Conservation (phyloP, 2,113 vertebrate species). For the Tretioscincus oriximinensis region DNA sequence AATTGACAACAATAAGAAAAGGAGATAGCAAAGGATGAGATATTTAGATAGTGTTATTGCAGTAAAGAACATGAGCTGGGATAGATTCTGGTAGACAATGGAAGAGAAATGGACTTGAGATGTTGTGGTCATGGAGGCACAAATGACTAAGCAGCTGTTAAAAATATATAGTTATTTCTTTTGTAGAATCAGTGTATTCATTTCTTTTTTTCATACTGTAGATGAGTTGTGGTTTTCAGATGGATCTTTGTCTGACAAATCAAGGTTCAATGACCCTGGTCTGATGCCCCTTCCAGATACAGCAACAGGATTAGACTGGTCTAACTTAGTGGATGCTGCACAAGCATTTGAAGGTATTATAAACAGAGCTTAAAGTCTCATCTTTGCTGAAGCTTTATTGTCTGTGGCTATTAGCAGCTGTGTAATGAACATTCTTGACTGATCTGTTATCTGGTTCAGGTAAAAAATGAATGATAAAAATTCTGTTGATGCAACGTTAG, state of each 20-base stretch:
- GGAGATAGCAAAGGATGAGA: too few relatives aligned
- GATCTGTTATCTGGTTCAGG: background rate
- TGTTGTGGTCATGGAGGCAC: too few relatives aligned
- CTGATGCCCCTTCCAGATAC: constrained; percentile 96
- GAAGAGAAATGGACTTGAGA: too few relatives aligned
- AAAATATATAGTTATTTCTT: too few relatives aligned
- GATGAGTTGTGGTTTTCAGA: constrained; percentile 98
- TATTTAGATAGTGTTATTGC: too few relatives aligned
- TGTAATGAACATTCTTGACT: background rate
- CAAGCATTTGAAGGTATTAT: constrained; percentile 94
- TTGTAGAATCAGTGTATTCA: too few relatives aligned
- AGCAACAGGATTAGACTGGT: constrained; percentile 91
- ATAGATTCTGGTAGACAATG: too few relatives aligned
- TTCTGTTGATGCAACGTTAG: too few relatives aligned
- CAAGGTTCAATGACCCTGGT: constrained; percentile 91
- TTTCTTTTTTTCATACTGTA: constrained; percentile 68
- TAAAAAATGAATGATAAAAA: background rate
- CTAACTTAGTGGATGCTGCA: constrained; percentile 93
- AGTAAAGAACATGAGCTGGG: too few relatives aligned
- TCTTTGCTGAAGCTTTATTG: background rate
- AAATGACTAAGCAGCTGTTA: too few relatives aligned
- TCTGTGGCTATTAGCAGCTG: background rate
- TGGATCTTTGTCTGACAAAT: constrained; percentile 92
- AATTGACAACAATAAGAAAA: too few relatives aligned
- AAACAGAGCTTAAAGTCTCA: constrained; percentile 5